A percentile compares a stretch with the other conserved stretches of the same genome.
These are phyloP conservation scores for Danio choprae DNA, from an alignment of 2,797 vertebrate species.

Conservation along the genomic window DNA sequence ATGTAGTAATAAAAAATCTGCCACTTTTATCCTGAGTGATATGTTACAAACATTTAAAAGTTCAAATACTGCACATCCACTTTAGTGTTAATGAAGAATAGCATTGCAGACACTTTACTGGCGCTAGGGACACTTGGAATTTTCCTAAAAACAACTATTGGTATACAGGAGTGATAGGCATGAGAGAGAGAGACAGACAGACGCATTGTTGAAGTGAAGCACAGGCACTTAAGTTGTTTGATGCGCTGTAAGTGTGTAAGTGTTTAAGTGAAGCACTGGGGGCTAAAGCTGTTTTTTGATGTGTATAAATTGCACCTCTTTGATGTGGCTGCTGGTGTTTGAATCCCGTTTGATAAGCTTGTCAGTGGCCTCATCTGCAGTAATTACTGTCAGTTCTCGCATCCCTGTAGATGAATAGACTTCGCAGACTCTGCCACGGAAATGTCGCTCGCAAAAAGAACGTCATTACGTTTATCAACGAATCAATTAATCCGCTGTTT, in stretches of 20 bases:
- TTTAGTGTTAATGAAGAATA: too few relatives aligned
- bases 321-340: slow-evolving; percentile 55
- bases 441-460: slow-evolving; percentile 46
- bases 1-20: slow-evolving; percentile 5
- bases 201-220: slow-evolving; percentile 46
- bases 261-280: slow-evolving; percentile 28
- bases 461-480: slow-evolving; percentile 57
- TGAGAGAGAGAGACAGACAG: slow-evolving; percentile 1
- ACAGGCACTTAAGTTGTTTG: slow-evolving; percentile 45
- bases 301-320: slow-evolving; percentile 54
- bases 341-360: slow-evolving; percentile 60
- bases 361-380: slow-evolving; percentile 54
- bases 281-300: slow-evolving; percentile 52
- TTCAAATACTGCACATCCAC: not conserved
- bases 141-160: slow-evolving; percentile 8
- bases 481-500: slow-evolving; percentile 61
- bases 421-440: slow-evolving; percentile 22
- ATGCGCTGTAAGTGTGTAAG: slow-evolving; percentile 41
- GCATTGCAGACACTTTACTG: not conserved
- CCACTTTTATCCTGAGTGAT: not conserved
- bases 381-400: slow-evolving; percentile 56
- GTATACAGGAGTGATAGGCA: slow-evolving; percentile 12
- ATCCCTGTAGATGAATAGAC: slow-evolving; percentile 51
- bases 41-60: not conserved
- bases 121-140: not conserved